These are phyloP conservation scores for Hoplostethus mediterraneus DNA, from an alignment of 2,797 vertebrate genomes.

Conservation along the genomic window DNA sequence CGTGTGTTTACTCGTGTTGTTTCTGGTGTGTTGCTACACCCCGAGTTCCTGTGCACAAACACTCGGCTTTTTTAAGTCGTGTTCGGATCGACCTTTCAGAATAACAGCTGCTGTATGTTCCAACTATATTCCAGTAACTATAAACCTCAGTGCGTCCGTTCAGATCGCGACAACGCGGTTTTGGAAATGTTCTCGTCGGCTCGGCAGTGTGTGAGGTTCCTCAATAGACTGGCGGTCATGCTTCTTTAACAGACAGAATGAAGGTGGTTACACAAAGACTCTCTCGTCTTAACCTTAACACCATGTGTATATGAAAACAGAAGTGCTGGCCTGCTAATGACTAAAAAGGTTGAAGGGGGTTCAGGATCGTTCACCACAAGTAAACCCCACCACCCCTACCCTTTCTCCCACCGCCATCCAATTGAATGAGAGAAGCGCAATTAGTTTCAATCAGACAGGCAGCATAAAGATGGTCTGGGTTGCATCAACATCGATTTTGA, in stretches of 20 bases:
- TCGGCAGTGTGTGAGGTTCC: slow-evolving; percentile 15
- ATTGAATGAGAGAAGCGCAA: slow-evolving; percentile 20
- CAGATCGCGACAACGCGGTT: neutral
- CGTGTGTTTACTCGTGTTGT: neutral
- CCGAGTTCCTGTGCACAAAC: slow-evolving; percentile 21
- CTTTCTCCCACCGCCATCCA: neutral
- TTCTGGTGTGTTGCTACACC: slow-evolving; percentile 34
- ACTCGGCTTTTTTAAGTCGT: neutral
- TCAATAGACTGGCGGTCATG: slow-evolving; percentile 11
- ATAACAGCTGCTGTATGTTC: neutral
- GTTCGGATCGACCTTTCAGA: slow-evolving; percentile 16
- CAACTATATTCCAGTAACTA: neutral
- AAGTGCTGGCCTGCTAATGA: slow-evolving; percentile 30
- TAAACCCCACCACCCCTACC: neutral
- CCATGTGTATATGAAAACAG: slow-evolving; percentile 58
- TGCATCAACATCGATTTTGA: slow-evolving; percentile 32
- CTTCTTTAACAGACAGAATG: slow-evolving; percentile 42
- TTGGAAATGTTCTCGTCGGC: slow-evolving; percentile 3
- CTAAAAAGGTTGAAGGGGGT: slow-evolving; percentile 35
- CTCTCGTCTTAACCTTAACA: slow-evolving; percentile 29
- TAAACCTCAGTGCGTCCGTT: neutral
- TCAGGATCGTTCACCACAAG: slow-evolving; percentile 50
- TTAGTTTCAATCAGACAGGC: slow-evolving; percentile 32
- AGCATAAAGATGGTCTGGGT: slow-evolving; percentile 20
- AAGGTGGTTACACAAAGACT: slow-evolving; percentile 41